These are phyloP conservation scores for Nestor notabilis DNA, from an alignment of 2,113 vertebrate genomes.

Conservation along the genomic window DNA sequence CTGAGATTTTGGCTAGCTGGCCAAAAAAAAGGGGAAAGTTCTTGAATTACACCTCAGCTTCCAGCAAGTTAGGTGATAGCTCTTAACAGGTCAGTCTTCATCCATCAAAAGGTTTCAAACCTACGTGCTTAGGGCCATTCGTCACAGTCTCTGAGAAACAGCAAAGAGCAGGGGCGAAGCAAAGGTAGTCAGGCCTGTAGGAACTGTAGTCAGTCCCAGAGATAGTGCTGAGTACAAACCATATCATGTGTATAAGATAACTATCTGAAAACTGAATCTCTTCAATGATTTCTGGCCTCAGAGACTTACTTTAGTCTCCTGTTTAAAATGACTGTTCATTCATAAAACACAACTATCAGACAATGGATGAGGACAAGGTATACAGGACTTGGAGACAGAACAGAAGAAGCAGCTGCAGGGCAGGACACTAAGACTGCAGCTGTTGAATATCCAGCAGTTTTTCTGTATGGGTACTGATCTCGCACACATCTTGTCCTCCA, in stretches of 20 bases:
- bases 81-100: neutral
- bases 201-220: neutral
- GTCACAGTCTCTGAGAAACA: neutral
- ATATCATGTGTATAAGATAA: neutral
- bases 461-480: neutral
- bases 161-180: neutral
- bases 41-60: neutral
- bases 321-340: neutral
- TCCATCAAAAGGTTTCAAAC: neutral
- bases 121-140: neutral
- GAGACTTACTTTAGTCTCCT: neutral
- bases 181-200: neutral
- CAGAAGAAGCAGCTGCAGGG: neutral
- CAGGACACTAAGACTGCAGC: neutral
- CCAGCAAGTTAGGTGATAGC: neutral
- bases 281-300: neutral
- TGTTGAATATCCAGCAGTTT: neutral
- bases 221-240: neutral
- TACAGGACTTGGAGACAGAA: neutral
- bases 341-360: neutral
- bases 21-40: neutral
- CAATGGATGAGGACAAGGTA: neutral
- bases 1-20: neutral
- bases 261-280: neutral
- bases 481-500: neutral